Percentiles rank a stretch among this genome's conserved stretches.
phyloP scores from a whole-genome alignment of 2,888 invertebrate species.

The Diogma glabrata region DNA sequence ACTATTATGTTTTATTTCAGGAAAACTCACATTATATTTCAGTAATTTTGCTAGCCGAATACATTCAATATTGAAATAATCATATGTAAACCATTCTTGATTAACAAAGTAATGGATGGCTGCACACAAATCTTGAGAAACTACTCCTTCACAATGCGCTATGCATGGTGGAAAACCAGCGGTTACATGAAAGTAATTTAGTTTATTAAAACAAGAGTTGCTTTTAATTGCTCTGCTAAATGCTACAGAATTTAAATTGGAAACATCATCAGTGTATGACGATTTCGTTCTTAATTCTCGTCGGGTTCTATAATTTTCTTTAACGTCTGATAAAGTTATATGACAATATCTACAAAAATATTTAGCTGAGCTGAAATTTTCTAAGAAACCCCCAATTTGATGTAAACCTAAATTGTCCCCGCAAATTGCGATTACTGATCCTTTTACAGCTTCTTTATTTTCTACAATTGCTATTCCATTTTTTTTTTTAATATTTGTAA shows the following conservation, averaged over 20 bases:
- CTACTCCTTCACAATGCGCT: neutral
- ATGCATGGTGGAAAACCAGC: neutral
- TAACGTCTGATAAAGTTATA: neutral
- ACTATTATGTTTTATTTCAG: neutral
- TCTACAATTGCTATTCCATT: neutral
- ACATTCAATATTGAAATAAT: neutral
- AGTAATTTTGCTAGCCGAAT: neutral
- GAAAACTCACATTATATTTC: neutral
- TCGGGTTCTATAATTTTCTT: neutral
- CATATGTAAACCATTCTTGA: neutral
- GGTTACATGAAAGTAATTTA: neutral
- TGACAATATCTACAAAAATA: conserved; percentile 2
- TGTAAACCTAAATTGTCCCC: neutral
- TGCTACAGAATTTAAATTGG: neutral
- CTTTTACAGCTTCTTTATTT: neutral
- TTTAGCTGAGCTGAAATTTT: neutral
- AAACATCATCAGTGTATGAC: neutral
- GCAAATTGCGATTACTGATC: neutral
- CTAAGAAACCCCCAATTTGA: neutral
- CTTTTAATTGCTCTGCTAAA: neutral
- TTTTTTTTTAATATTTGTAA: neutral
- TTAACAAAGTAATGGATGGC: neutral
- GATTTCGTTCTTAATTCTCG: neutral
- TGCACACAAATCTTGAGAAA: neutral
- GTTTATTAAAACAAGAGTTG: neutral